phyloP scores from a whole-genome alignment of 2,113 vertebrate species.

The Arothron firmamentum region DNA sequence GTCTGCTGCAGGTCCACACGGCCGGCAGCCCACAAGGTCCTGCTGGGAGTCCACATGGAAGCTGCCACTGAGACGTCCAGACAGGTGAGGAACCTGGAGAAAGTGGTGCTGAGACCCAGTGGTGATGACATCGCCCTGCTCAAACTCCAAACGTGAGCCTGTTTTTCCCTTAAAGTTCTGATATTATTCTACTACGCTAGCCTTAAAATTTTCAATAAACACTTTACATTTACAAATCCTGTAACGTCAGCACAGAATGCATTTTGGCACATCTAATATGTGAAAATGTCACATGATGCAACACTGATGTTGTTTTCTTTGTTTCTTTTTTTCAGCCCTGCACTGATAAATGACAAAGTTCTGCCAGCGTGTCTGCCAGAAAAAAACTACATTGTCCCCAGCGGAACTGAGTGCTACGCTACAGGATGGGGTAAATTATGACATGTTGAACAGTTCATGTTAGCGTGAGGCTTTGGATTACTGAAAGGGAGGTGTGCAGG shows the following conservation, averaged over 20 bases:
- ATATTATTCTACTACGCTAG: background rate
- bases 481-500: conserved; percentile 58
- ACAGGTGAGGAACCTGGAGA: conserved; percentile 71
- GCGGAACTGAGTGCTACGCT: conserved; percentile 83
- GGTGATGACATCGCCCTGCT: conserved; percentile 84
- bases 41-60: conserved; percentile 80
- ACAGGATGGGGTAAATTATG: conserved; percentile 95
- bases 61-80: conserved; percentile 45
- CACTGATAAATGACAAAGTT: conserved; percentile 80
- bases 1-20: conserved; percentile 61
- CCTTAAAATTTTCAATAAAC: no score
- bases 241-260: no score
- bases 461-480: background rate
- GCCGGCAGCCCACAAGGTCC: conserved; percentile 74
- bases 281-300: no score
- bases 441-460: background rate
- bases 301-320: background rate
- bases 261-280: no score
- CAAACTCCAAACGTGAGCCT: conserved; percentile 80
- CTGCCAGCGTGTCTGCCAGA: conserved; percentile 84
- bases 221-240: no score
- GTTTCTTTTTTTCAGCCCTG: conserved; percentile 80
- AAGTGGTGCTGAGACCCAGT: conserved; percentile 70
- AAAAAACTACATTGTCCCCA: conserved; percentile 78
- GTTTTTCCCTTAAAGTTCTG: background rate